Percentiles rank a stretch among this genome's conserved stretches.
phyloP scores from a whole-genome alignment of 2,113 vertebrate species.

The Plestiodon gilberti region DNA sequence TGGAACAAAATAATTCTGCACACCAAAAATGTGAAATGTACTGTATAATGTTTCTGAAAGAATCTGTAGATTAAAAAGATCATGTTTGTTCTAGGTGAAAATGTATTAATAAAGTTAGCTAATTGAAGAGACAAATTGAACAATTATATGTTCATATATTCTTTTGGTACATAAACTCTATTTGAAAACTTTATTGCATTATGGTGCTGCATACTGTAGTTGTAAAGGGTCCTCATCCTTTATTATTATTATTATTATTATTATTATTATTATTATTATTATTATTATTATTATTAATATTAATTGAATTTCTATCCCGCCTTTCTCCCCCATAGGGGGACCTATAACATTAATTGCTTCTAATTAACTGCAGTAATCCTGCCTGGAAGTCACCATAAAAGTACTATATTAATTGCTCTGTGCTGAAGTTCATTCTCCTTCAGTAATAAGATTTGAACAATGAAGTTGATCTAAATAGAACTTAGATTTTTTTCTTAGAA shows the following conservation, averaged over 20 bases:
- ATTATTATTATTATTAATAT: no score
- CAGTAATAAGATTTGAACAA: background rate
- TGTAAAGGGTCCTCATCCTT: background rate
- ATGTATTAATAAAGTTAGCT: conserved; percentile 63
- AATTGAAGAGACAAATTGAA: conserved; percentile 26
- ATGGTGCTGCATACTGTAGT: background rate
- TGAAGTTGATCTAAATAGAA: background rate
- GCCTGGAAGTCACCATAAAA: no score
- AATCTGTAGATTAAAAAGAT: conserved; percentile 32
- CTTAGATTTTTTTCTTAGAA: background rate
- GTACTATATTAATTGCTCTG: background rate
- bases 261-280: no score
- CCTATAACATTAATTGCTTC: no score
- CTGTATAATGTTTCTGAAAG: conserved; percentile 60
- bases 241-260: no score
- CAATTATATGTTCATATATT: conserved; percentile 31
- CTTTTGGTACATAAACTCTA: conserved; percentile 26
- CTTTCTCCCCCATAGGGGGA: no score
- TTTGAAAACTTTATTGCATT: background rate
- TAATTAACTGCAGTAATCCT: no score
- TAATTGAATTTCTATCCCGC: no score
- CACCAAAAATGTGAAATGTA: conserved; percentile 66
- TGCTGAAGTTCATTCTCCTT: background rate
- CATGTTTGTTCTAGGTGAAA: conserved; percentile 27
- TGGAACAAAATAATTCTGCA: conserved; percentile 64